Evolutionary conservation across 2,797 vertebrate genomes (phyloP).

Genomic region (Tokudaia tokunoshimensis): DNA sequence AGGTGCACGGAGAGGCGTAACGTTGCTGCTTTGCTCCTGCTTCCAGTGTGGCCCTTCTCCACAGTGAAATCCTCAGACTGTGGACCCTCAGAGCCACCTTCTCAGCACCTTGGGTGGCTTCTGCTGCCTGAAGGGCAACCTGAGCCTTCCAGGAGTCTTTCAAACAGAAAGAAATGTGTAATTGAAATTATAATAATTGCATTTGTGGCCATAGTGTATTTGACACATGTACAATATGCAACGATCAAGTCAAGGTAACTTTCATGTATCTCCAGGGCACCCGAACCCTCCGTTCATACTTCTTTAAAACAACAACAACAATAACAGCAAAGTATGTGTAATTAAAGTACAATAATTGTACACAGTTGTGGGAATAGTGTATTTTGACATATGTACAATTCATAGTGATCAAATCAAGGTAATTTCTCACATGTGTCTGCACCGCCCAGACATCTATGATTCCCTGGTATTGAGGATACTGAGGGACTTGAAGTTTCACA

Average conservation of each 20-base stretch:
- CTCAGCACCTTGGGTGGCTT: fast-evolving
- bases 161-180: not conserved
- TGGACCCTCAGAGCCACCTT: fast-evolving
- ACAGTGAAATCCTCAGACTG: not conserved
- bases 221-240: not conserved
- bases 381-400: not conserved
- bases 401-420: not conserved
- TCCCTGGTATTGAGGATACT: not conserved
- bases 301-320: not conserved
- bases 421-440: not conserved
- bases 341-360: not conserved
- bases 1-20: not conserved
- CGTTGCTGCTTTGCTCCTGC: not conserved
- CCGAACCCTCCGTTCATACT: not conserved
- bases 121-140: not conserved
- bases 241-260: not conserved
- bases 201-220: not conserved
- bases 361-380: not conserved
- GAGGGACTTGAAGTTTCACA: not conserved
- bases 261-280: not conserved
- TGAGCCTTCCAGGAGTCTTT: not conserved
- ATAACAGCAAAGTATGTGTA: not conserved
- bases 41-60: not conserved
- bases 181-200: not conserved
- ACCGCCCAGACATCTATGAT: not conserved